These are phyloP conservation scores for Platygyra sinensis DNA, from an alignment of 64 coral and sea anemone species.

Conservation along the genomic window DNA sequence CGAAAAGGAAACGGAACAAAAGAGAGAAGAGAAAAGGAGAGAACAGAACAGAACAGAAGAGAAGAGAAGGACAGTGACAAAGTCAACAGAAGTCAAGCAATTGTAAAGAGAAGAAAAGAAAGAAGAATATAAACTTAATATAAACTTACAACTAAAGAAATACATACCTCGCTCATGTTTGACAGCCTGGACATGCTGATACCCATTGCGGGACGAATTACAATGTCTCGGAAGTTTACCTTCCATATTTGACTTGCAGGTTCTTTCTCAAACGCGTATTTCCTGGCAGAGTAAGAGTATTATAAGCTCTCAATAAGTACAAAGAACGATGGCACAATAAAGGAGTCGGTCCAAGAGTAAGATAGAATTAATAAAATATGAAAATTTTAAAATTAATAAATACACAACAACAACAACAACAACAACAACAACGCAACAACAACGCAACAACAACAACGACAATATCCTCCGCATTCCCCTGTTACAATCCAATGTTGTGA, in stretches of 20 bases:
- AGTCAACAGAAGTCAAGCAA: too few relatives aligned
- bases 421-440: too few relatives aligned
- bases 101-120: too few relatives aligned
- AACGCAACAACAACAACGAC: too few relatives aligned
- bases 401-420: too few relatives aligned
- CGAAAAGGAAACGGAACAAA: too few relatives aligned
- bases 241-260: constrained; percentile 45
- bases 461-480: too few relatives aligned
- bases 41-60: background rate
- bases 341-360: too few relatives aligned
- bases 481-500: too few relatives aligned
- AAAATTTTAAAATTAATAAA: too few relatives aligned
- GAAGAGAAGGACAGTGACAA: too few relatives aligned
- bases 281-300: background rate
- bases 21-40: background rate
- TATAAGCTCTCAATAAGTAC: background rate
- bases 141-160: background rate
- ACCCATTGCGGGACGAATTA: background rate
- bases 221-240: constrained; percentile 42
- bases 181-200: background rate
- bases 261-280: constrained; percentile 50
- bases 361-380: too few relatives aligned
- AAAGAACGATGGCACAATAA: background rate
- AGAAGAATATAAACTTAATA: background rate
- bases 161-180: constrained; percentile 26